Conservation (phyloP, 2,113 vertebrate species). For the Podarcis muralis region DNA sequence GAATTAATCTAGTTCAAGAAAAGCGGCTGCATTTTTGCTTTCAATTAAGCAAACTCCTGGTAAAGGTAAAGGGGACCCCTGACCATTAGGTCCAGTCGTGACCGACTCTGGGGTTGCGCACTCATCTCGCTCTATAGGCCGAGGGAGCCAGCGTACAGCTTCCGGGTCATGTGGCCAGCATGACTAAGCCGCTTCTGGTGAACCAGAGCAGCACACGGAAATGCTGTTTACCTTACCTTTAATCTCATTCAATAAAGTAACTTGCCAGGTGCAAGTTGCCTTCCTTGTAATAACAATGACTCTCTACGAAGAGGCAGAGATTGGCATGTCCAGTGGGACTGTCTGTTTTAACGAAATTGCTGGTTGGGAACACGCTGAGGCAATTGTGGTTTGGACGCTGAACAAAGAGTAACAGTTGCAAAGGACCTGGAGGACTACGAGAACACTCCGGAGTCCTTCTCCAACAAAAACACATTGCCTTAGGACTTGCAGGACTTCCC, state of each 20-base stretch:
- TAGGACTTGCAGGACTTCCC: no score
- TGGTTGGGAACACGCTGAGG: neutral
- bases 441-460: neutral
- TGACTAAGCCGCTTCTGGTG: no score
- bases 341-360: neutral
- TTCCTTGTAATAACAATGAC: neutral
- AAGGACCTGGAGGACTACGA: neutral
- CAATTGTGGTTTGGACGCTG: neutral
- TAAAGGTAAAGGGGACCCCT: no score
- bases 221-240: neutral
- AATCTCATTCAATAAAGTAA: slow-evolving; percentile 19
- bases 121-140: no score
- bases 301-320: neutral
- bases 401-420: neutral
- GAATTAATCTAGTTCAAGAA: neutral
- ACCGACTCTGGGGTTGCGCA: no score
- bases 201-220: no score
- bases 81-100: no score
- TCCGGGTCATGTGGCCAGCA: no score
- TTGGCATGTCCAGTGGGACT: neutral
- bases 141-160: no score
- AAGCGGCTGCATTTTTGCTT: neutral
- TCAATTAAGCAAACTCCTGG: neutral
- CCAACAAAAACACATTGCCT: no score
- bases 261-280: neutral